These are phyloP conservation scores for Cariama cristata DNA, from an alignment of 2,113 vertebrate species.

Conservation along the genomic window DNA sequence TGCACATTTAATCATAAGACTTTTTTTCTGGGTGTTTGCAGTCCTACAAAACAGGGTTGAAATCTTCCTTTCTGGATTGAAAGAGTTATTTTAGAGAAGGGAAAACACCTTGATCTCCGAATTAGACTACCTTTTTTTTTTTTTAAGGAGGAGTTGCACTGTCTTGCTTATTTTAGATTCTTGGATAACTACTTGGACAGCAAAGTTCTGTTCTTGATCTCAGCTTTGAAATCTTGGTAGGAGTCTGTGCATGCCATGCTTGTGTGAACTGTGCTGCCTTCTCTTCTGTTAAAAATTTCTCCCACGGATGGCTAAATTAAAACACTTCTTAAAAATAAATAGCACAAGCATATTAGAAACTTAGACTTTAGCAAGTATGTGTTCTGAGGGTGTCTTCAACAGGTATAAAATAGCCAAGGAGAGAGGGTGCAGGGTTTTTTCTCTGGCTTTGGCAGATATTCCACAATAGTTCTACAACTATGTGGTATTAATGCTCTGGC, in stretches of 20 bases:
- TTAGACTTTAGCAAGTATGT: background rate
- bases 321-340: background rate
- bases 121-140: background rate
- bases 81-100: background rate
- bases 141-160: background rate
- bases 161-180: constrained; percentile 2
- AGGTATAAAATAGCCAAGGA: background rate
- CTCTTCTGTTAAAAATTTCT: background rate
- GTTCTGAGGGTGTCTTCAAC: background rate
- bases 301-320: background rate
- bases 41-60: background rate
- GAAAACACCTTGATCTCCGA: background rate
- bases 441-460: background rate
- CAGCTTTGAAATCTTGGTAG: background rate
- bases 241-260: background rate
- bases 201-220: background rate
- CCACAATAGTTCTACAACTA: background rate
- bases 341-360: background rate
- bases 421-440: background rate
- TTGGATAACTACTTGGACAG: constrained; percentile 1
- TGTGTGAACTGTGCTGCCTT: background rate
- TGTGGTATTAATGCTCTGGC: background rate
- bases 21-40: background rate
- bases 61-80: background rate
- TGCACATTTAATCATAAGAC: background rate